phyloP scores from a whole-genome alignment of 2,888 invertebrate genomes.

The Pedicia rivosa region DNA sequence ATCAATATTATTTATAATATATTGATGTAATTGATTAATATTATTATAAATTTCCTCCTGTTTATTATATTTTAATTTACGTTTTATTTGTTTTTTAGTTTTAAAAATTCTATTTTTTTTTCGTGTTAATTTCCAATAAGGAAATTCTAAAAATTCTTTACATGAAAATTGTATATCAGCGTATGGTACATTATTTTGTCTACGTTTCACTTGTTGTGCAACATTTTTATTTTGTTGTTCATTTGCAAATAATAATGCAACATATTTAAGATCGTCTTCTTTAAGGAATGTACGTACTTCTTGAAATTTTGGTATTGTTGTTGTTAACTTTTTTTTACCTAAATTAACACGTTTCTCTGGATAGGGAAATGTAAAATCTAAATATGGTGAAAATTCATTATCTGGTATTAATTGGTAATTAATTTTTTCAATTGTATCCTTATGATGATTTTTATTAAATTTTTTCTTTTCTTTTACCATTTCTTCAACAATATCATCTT shows the following conservation, averaged over 20 bases:
- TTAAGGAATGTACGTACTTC: slow-evolving; percentile 15
- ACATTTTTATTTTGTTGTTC: neutral
- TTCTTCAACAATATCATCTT: no score
- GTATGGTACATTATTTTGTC: slow-evolving; percentile 6
- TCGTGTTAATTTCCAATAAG: slow-evolving; percentile 6
- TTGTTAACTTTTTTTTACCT: neutral
- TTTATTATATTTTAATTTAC: neutral
- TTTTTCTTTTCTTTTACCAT: no score
- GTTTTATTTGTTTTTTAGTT: no score
- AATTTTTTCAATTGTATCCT: no score
- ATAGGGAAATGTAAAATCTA: slow-evolving; percentile 15
- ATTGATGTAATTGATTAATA: neutral
- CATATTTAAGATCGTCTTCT: slow-evolving; percentile 10
- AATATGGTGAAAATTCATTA: no score
- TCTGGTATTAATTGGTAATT: no score
- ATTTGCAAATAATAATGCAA: neutral
- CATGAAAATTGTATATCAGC: slow-evolving; percentile 11
- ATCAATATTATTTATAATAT: neutral
- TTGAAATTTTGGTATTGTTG: slow-evolving; percentile 11
- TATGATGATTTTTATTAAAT: no score
- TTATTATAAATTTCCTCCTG: neutral
- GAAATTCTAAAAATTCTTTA: slow-evolving; percentile 7
- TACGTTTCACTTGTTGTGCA: neutral
- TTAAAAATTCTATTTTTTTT: slow-evolving; percentile 1
- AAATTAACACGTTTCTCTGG: slow-evolving; percentile 15